Conservation (phyloP, 2,888 invertebrate genomes). For the Alsophila aescularia region DNA sequence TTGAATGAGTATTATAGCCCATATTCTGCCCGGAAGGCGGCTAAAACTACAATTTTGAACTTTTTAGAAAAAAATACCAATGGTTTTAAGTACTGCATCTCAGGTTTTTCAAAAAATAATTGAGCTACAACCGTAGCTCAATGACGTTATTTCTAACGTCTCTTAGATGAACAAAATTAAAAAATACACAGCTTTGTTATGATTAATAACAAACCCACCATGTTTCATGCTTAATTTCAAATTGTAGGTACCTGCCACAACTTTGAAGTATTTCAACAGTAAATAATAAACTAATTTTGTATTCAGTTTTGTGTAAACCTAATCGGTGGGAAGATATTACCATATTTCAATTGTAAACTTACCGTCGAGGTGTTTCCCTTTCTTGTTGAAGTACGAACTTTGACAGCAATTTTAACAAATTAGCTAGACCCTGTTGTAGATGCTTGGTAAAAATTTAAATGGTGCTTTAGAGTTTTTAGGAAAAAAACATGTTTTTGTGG, state of each 20-base stretch:
- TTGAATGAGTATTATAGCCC: too few species aligned
- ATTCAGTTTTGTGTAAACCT: conserved; percentile 23
- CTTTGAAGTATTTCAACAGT: conserved; percentile 22
- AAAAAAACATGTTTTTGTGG: too few species aligned
- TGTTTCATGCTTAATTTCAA: conserved; percentile 10
- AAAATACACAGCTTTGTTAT: conserved; percentile 14
- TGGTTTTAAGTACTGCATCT: too few species aligned
- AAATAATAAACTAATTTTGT: conserved; percentile 26
- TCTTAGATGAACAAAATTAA: conserved; percentile 8
- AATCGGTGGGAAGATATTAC: conserved; percentile 24
- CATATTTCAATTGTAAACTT: conserved; percentile 25
- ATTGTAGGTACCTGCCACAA: conserved; percentile 15
- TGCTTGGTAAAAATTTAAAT: too few species aligned
- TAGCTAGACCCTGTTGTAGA: too few species aligned
- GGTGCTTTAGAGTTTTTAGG: too few species aligned
- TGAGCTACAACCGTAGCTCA: too few species aligned
- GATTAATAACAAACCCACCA: conserved; percentile 8
- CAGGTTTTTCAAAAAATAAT: too few species aligned
- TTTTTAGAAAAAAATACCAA: too few species aligned
- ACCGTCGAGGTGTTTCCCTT: conserved; percentile 11
- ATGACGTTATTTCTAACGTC: too few species aligned
- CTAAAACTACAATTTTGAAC: too few species aligned
- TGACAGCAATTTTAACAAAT: neutral
- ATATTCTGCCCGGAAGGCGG: too few species aligned
- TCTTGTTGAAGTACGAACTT: neutral